Conservation (phyloP, 2,888 invertebrate genomes). For the Rhaphigaster nebulosa region DNA sequence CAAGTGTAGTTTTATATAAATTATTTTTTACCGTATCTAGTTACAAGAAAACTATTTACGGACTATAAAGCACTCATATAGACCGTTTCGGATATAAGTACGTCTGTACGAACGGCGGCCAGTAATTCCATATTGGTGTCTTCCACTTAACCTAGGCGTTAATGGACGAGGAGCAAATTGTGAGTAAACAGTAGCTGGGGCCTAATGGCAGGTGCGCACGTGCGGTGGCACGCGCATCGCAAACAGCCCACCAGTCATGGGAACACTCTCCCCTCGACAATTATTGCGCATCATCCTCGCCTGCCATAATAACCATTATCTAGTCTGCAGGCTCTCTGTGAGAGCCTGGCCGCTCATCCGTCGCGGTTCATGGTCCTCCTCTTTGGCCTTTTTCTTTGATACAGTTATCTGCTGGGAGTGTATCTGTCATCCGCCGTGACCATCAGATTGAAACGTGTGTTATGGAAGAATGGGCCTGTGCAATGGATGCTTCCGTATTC, state of each 20-base stretch:
- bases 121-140: conserved; percentile 38
- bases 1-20: not conserved
- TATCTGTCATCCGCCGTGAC: conserved; percentile 27
- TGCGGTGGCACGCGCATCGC: conserved; percentile 27
- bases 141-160: conserved; percentile 45
- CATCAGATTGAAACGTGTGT: not conserved
- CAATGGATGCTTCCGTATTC: not conserved
- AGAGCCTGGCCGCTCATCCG: conserved; percentile 1
- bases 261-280: conserved; percentile 55
- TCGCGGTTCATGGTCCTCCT: conserved; percentile 2
- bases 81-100: not conserved
- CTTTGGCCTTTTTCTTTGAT: not conserved
- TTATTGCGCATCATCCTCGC: conserved; percentile 61
- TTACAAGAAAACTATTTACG: not conserved
- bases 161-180: conserved; percentile 54
- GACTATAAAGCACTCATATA: not conserved
- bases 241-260: conserved; percentile 61
- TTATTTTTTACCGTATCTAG: not conserved
- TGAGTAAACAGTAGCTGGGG: conserved; percentile 47
- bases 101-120: conserved; percentile 13
- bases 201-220: conserved; percentile 57
- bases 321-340: not conserved
- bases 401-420: conserved; percentile 20
- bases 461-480: not conserved
- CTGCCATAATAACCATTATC: conserved; percentile 54